Conservation (phyloP, 2,113 vertebrate species). For the Pygoscelis antarcticus region DNA sequence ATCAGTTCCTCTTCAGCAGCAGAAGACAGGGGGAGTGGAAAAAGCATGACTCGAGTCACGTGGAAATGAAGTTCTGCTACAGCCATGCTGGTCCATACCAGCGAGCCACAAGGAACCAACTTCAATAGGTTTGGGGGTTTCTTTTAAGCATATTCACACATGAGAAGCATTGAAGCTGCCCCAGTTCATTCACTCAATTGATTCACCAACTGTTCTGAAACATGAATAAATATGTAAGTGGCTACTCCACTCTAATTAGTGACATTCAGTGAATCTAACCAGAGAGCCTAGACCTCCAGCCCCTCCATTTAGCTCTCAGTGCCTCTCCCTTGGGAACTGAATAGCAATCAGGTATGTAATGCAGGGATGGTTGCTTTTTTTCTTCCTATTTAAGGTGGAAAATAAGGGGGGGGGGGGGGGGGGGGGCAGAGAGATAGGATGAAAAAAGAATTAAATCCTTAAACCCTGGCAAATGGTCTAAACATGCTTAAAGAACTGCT, state of each 20-base stretch:
- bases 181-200: constrained; percentile 34
- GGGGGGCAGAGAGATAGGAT: background rate
- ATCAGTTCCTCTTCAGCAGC: background rate
- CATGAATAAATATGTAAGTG: constrained; percentile 54
- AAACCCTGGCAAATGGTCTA: background rate
- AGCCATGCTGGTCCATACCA: background rate
- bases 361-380: constrained; percentile 1
- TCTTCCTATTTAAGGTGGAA: constrained; percentile 12
- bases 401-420: background rate
- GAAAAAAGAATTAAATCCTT: constrained; percentile 10
- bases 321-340: constrained; percentile 51
- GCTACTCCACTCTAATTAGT: constrained; percentile 55
- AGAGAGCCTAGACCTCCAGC: constrained; percentile 9
- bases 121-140: background rate
- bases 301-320: constrained; percentile 39
- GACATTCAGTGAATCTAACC: constrained; percentile 41
- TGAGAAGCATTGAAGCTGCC: background rate
- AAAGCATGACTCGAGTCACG: background rate
- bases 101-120: background rate
- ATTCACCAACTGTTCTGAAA: constrained; percentile 45
- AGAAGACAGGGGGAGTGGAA: background rate
- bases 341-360: constrained; percentile 62
- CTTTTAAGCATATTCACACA: background rate
- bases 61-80: background rate
- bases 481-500: background rate